Evolutionary conservation across 2,113 vertebrate genomes (phyloP).

Genomic region (Chloropsis hardwickii): DNA sequence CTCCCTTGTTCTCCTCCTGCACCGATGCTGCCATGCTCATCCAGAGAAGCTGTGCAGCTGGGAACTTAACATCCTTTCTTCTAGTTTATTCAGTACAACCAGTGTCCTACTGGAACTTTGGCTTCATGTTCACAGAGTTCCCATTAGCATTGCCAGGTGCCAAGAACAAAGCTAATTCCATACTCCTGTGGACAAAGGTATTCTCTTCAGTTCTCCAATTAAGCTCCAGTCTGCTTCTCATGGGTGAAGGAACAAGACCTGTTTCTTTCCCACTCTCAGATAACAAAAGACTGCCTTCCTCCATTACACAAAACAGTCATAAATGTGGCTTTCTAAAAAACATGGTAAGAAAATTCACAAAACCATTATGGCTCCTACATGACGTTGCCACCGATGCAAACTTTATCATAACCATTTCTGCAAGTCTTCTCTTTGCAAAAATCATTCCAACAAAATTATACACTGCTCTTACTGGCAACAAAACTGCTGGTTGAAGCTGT

Average conservation of each 20-base stretch:
- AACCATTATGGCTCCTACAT: neutral
- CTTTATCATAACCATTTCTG: constrained; percentile 16
- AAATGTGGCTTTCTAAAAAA: constrained; percentile 29
- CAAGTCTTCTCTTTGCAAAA: constrained; percentile 23
- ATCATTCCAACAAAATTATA: constrained; percentile 50
- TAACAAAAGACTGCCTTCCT: neutral
- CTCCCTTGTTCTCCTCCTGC: neutral
- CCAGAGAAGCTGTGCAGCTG: neutral
- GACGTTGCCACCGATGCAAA: neutral
- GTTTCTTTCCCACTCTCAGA: neutral
- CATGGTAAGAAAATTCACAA: neutral
- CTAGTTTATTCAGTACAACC: neutral
- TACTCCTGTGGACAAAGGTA: neutral
- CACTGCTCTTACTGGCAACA: constrained; percentile 41
- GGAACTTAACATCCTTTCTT: neutral
- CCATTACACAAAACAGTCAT: neutral
- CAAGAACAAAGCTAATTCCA: constrained; percentile 12
- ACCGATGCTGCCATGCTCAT: neutral
- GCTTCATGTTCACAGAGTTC: neutral
- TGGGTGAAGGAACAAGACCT: neutral
- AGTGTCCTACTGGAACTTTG: neutral
- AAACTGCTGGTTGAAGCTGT: constrained; percentile 48
- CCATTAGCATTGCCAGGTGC: neutral
- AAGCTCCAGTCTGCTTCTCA: neutral
- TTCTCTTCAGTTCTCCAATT: neutral